Conservation (phyloP, 2,113 vertebrate genomes). For the Edolisoma coerulescens region DNA sequence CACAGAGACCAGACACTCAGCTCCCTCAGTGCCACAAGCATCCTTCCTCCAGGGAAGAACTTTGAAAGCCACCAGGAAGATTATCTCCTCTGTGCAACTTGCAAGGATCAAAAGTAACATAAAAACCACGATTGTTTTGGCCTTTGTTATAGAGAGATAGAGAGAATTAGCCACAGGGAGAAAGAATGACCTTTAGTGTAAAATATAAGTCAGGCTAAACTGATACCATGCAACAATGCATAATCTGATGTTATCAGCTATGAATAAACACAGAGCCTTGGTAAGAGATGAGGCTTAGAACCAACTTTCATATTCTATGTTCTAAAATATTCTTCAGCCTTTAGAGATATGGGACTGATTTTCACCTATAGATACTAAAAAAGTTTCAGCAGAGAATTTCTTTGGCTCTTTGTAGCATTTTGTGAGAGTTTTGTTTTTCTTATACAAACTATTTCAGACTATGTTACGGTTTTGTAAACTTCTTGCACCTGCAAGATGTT, state of each 20-base stretch:
- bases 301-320: background rate
- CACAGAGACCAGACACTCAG: background rate
- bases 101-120: background rate
- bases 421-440: too few species aligned
- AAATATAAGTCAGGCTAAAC: background rate
- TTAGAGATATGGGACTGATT: background rate
- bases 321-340: background rate
- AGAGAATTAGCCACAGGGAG: background rate
- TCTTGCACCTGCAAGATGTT: too few species aligned
- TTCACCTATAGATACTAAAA: too few species aligned
- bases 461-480: too few species aligned
- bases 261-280: background rate
- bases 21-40: background rate
- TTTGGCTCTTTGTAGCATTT: too few species aligned
- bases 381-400: too few species aligned
- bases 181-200: background rate
- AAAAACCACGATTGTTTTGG: accelerated
- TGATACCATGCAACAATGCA: background rate
- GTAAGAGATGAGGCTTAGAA: background rate
- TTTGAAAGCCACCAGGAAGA: background rate
- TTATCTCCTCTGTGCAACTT: background rate
- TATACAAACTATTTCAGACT: too few species aligned
- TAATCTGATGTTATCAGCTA: background rate
- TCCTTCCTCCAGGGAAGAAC: background rate
- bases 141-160: background rate